Evolutionary conservation across 2,888 invertebrate genomes (phyloP), one percentile per base, ranked within the genome.

Genomic region (Trachelus iudaicus): DNA sequence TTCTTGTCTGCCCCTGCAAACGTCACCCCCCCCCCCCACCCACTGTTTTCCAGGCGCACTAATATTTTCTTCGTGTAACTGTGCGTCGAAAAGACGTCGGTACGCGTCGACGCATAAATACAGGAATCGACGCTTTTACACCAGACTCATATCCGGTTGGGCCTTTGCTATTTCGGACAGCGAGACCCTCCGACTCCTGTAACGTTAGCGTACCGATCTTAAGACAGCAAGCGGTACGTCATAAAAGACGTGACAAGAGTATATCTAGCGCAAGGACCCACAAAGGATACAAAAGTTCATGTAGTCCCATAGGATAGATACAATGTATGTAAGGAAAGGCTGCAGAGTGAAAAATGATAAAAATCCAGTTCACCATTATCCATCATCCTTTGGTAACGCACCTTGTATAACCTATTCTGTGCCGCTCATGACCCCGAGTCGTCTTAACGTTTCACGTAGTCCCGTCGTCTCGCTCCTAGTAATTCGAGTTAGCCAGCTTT

Each of bases 11-110:
- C 69, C 11, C 34, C 75, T 75, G 23, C 11, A 12, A 75, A 79
- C 69, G 79, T 80, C 79, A 34, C 78, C 75, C 12, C 73, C 77
- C n/a, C 40, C 34, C 4, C 15, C 2, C 23, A 3, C 11, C 69
- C 30, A 11, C 12, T 1, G 31, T 56, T 23, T 23, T 56, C 56
- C 56, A 56, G 23, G 9, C 56, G 56, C 9, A 9, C 56, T 9
- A 56, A 56, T 23, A 56, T 9, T 9, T 56, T 9, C 23, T 9
- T 2, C 23, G 23, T 9, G 56, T 56, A 56, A 15, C 9, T 56
- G 23, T 2, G 9, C 56, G 56, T 23, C 6, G 40, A 6, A 40
- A 1, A 40, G 23, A 40, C 40, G 23, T 56, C 56, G 0, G 9
- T 6, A 6, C 6, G 1, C 56, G 56, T 23, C 23, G 23, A 56